Evolutionary conservation across 2,888 invertebrate species (phyloP).

Genomic region (Drosophila nr. perissopoda): DNA sequence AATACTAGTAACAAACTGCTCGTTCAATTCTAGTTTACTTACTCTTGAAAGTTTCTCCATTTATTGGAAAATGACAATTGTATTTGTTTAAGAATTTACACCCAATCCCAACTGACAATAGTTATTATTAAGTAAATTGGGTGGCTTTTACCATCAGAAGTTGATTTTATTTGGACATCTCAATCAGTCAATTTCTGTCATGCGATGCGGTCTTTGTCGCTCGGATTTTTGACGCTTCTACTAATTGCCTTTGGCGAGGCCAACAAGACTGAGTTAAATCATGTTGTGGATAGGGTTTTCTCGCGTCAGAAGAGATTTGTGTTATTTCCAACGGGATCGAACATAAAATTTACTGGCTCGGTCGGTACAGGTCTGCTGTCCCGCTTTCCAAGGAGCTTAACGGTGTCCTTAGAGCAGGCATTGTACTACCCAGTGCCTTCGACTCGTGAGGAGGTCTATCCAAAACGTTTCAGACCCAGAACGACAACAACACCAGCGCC

Average conservation of each 20-base stretch:
- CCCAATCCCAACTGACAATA: conserved; percentile 11
- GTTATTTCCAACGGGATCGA: conserved; percentile 77
- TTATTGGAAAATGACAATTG: not conserved
- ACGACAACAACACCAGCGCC: conserved; percentile 68
- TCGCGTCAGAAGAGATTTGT: conserved; percentile 80
- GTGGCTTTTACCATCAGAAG: conserved; percentile 1
- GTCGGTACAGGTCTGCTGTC: conserved; percentile 76
- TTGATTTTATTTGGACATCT: conserved; percentile 27
- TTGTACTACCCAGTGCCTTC: conserved; percentile 79
- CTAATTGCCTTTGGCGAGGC: not conserved
- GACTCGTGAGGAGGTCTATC: conserved; percentile 78
- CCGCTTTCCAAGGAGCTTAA: conserved; percentile 70
- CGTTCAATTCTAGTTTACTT: not conserved
- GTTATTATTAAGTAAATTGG: conserved; percentile 27
- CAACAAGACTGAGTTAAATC: conserved; percentile 57
- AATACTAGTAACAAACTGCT: not conserved
- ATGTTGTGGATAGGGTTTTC: conserved; percentile 74
- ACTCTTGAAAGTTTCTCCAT: not conserved
- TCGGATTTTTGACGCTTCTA: conserved; percentile 21
- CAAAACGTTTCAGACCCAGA: conserved; percentile 73
- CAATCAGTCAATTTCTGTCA: conserved; percentile 62
- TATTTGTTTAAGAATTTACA: conserved; percentile 57
- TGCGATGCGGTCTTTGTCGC: conserved; percentile 45
- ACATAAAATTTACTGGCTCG: conserved; percentile 78
- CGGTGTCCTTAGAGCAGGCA: conserved; percentile 74